These are phyloP conservation scores for Arremon brunneinucha DNA, from an alignment of 2,797 vertebrate genomes.

Conservation along the genomic window DNA sequence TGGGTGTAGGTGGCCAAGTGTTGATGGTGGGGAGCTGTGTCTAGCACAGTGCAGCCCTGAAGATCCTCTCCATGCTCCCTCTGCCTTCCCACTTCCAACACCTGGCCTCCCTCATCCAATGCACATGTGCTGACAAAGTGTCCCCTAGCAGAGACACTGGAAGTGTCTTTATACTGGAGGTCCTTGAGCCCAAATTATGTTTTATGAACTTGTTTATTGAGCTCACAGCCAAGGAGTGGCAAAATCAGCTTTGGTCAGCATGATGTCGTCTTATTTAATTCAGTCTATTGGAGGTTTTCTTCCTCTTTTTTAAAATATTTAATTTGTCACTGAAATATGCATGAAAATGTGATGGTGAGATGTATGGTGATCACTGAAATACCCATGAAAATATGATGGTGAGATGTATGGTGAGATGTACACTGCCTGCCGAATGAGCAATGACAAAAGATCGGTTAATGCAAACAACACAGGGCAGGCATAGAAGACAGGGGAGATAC, in stretches of 20 bases:
- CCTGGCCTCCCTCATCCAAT: background rate
- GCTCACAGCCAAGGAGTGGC: background rate
- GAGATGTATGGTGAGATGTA: background rate
- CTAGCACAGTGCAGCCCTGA: background rate
- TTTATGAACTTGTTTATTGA: background rate
- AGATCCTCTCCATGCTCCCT: fast-evolving
- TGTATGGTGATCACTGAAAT: background rate
- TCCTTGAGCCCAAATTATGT: background rate
- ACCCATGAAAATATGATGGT: too few relatives aligned
- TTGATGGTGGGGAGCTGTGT: background rate
- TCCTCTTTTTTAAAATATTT: background rate
- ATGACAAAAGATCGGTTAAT: background rate
- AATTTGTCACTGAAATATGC: background rate
- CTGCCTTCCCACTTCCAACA: background rate
- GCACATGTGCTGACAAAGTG: background rate
- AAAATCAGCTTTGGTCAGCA: background rate
- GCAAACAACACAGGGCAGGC: background rate
- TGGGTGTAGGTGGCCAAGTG: background rate
- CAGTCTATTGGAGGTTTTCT: background rate
- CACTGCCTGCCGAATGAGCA: background rate
- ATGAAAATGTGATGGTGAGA: too few relatives aligned
- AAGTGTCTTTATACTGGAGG: background rate
- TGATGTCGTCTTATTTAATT: background rate
- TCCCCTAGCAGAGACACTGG: background rate
- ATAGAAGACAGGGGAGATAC: background rate